Base-by-base conservation (phyloP, 2,888 invertebrate species). In the Alloscopus bannaensis region DNA sequence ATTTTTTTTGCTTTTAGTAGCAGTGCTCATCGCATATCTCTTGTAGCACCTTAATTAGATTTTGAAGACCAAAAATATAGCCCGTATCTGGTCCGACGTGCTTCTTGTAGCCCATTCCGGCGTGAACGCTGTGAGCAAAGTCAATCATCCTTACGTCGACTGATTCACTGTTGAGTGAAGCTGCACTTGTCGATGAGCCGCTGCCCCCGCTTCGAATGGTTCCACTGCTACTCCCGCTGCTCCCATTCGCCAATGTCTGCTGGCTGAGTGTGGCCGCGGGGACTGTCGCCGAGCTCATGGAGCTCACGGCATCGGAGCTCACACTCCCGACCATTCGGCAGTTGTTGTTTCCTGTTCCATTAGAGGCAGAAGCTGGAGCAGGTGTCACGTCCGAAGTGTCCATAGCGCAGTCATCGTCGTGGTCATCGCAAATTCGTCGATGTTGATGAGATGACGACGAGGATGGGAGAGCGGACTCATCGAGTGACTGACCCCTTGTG, bases 91-190 rank as follows among this genome's bases (percentile, higher is more conserved):
- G 89, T 4, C 89, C 89, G 11, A 84, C 80, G 73, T 87, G 87
- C 11, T 86, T 76, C 28, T 87, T 87, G 29, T 79, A 69, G 11
- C 80, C 82, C 45, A 78, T 68, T 4, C 86, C 87, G 55, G 86
- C 85, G 79, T 88, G 88, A 6, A 88, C 88, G 1, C 89, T 87
- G 85, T 89, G 89, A 24, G 89, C 89, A 86, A 89, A 89, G 84
- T 89, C 89, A 73, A 89, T 89, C 83, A 89, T 87, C 59, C 89
- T 86, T 8, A 89, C 88, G 83, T 89, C 89, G 1, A 89, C 88
- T 3, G 86, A 81, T 45, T 84, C 85, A 42, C 78, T 77, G 22
- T 83, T 66, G 2, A 87, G 85, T 4, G 80, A 80, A 1, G 69
- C 45, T 1, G 78, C 62, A 11, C 64, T 65, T 18, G 80, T 52